These are phyloP conservation scores for Drosophila yooni DNA, from an alignment of 2,888 invertebrate genomes.

Conservation along the genomic window DNA sequence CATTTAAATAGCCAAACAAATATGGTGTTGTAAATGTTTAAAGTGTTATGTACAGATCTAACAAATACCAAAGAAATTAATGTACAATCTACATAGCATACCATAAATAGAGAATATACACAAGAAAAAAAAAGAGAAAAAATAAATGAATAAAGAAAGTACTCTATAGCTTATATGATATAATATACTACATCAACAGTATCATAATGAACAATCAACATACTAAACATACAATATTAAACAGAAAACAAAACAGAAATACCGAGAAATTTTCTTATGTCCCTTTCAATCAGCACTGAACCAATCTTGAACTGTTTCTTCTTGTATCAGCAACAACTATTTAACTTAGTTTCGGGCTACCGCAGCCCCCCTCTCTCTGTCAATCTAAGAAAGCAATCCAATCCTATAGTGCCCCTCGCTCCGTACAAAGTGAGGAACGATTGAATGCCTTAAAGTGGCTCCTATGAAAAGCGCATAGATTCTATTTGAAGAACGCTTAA, in stretches of 20 bases:
- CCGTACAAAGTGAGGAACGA: slow-evolving; percentile 63
- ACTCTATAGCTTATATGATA: slow-evolving; percentile 34
- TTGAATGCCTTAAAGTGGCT: slow-evolving; percentile 74
- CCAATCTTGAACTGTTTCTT: not conserved
- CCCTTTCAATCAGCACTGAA: slow-evolving; percentile 20
- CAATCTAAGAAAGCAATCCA: slow-evolving; percentile 69
- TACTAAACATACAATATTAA: slow-evolving; percentile 16
- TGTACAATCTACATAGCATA: slow-evolving; percentile 48
- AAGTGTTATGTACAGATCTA: slow-evolving; percentile 63
- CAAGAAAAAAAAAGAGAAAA: not conserved
- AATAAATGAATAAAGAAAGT: slow-evolving; percentile 8
- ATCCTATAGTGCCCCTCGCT: slow-evolving; percentile 71
- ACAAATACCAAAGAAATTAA: slow-evolving; percentile 48
- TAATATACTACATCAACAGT: slow-evolving; percentile 28
- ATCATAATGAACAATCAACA: slow-evolving; percentile 30
- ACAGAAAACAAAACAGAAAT: slow-evolving; percentile 14
- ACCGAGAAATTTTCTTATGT: slow-evolving; percentile 39
- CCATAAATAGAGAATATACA: slow-evolving; percentile 21
- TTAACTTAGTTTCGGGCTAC: slow-evolving; percentile 25
- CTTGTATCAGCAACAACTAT: slow-evolving; percentile 24
- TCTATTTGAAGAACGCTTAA: slow-evolving; percentile 36
- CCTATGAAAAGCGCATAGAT: slow-evolving; percentile 53
- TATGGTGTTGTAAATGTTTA: slow-evolving; percentile 71
- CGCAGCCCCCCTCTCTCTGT: slow-evolving; percentile 55
- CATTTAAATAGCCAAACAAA: slow-evolving; percentile 58